Evolutionary conservation across 2,113 vertebrate genomes (phyloP).

Genomic region (human): GRCh38 chr5:167966001-167966500

Average conservation of each 20-base stretch:
- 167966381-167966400: neutral
- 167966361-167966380: neutral
- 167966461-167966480: neutral
- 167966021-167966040: neutral
- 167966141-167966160: neutral
- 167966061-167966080: neutral
- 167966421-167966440: neutral
- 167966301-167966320: neutral
- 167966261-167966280: neutral
- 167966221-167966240: neutral
- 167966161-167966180: accelerated
- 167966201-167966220: neutral
- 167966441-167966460: neutral
- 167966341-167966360: accelerated
- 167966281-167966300: neutral
- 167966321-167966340: neutral
- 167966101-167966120: neutral
- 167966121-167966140: neutral
- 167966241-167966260: neutral
- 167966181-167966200: neutral
- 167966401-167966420: neutral
- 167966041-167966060: neutral
- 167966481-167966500: neutral
- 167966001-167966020: neutral
- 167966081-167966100: neutral